Base-by-base conservation (phyloP, 2,113 vertebrate genomes). In the Callipepla squamata region DNA sequence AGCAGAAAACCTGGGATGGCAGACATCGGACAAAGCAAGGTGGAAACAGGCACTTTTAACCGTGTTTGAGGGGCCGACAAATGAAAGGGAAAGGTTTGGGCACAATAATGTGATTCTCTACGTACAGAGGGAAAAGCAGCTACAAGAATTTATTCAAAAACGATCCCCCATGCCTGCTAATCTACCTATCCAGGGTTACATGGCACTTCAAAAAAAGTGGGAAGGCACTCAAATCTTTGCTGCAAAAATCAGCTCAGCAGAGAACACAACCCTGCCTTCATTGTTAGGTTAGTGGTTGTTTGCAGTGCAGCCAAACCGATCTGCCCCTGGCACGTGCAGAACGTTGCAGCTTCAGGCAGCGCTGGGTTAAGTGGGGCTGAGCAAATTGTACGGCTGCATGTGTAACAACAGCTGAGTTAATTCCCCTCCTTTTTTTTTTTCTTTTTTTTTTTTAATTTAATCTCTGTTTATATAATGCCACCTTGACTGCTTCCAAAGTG, bases 281-380 rank as follows among this genome's bases (percentile, higher is more conserved):
- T 55, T 55, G 38, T 58, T 66, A 48, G 2, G 72, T 79, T 58
- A 63, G 78, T 44, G 70, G 59, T 69, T 87, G 23, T 74, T 77
- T 92, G 63, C 85, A 74, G 61, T 19, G 73, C 30, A 90, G 84
- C 78, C 92, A 90, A 87, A 79, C 48, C 25, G 48, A 81, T 58
- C 58, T 63, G 26, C 66, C 91, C 78, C 22, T 79, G 45, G 76
- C 87, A 85, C 1, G 1, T 45, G 81, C 67, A 80, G 85, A 85
- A 77, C 9, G 6, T 87, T 87, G 57, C 75, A 69, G 93, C 85
- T 80, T 55, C 90, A 66, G 92, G 93, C 90, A 91, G 87, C 19
- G 68, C 57, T 45, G 16, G 21, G 53, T 51, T 61, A 87, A 85
- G 32, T 1, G 45, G 42, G 9, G 78, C 1, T 65, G 50, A 79